A percentile compares a stretch with the other conserved stretches of the same genome.
Evolutionary conservation across 2,888 invertebrate species (phyloP).

Genomic region (Archaeoteleia sp.): DNA sequence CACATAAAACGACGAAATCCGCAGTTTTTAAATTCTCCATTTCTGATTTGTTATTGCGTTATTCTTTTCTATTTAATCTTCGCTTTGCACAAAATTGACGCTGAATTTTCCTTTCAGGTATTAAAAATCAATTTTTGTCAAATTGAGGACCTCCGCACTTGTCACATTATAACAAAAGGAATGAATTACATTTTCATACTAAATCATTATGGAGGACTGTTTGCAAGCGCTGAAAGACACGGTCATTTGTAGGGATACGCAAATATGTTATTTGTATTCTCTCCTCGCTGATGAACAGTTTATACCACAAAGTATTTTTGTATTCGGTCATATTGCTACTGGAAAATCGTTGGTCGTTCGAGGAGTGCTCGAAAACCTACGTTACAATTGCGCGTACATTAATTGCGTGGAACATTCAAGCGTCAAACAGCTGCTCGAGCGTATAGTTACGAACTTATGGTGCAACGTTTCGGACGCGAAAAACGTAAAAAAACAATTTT

Average conservation of each 20-base stretch:
- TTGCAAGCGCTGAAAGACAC: conserved; percentile 66
- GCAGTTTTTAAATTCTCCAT: too few relatives aligned
- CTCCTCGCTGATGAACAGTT: conserved; percentile 78
- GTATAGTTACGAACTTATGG: conserved; percentile 80
- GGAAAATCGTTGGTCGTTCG: conserved; percentile 86
- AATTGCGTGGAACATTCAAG: conserved; percentile 91
- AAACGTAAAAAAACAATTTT: conserved; percentile 50
- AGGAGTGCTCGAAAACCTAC: conserved; percentile 78
- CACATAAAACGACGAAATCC: too few relatives aligned
- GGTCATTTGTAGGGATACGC: conserved; percentile 76
- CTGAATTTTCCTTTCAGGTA: too few relatives aligned
- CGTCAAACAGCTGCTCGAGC: conserved; percentile 85
- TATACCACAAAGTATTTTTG: conserved; percentile 82
- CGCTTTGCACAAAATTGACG: too few relatives aligned
- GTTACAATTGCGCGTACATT: conserved; percentile 80
- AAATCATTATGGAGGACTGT: conserved; percentile 76
- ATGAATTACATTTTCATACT: conserved; percentile 12
- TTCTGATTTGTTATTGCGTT: too few relatives aligned
- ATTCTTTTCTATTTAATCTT: too few relatives aligned
- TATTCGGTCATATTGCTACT: conserved; percentile 89
- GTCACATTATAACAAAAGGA: background rate
- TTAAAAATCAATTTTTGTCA: too few relatives aligned
- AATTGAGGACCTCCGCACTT: too few relatives aligned
- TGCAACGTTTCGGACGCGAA: conserved; percentile 67
- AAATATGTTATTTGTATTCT: conserved; percentile 76